Evolutionary conservation across 2,888 invertebrate species (phyloP).

Genomic region (Creontiades dilutus): DNA sequence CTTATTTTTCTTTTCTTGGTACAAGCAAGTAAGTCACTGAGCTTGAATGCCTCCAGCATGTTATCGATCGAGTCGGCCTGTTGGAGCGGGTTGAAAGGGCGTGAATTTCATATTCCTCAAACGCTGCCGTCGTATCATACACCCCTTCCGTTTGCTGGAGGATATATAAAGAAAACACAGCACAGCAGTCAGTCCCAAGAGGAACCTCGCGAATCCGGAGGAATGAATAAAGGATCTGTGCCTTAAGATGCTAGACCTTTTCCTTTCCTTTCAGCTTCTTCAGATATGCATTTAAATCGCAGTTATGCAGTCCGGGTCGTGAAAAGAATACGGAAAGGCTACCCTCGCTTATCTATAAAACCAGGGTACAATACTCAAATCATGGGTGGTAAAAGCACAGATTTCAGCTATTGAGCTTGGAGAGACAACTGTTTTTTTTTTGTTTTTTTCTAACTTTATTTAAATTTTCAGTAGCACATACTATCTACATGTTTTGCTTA

Average conservation of each 20-base stretch:
- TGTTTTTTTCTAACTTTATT: no score
- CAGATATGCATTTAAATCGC: slow-evolving; percentile 63
- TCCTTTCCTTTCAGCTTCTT: slow-evolving; percentile 19
- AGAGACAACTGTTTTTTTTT: no score
- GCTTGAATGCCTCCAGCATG: background rate
- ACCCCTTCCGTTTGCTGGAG: background rate
- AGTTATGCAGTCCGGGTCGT: slow-evolving; percentile 9
- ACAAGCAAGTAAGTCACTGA: background rate
- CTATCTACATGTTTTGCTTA: no score
- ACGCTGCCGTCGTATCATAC: slow-evolving; percentile 32
- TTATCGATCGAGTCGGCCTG: background rate
- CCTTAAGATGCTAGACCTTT: slow-evolving; percentile 31
- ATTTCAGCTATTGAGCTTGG: background rate
- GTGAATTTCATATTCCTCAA: slow-evolving; percentile 23
- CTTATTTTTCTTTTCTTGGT: no score
- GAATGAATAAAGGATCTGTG: slow-evolving; percentile 23
- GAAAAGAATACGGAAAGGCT: background rate
- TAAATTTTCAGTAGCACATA: no score
- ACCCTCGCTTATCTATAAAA: background rate
- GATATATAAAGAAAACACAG: slow-evolving; percentile 28
- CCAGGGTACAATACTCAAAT: background rate
- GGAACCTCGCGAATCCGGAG: slow-evolving; percentile 8
- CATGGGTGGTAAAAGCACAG: background rate
- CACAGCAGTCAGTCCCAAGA: background rate
- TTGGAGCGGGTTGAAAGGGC: background rate